Percentiles rank a stretch among this genome's conserved stretches.
Conservation (phyloP, 2,888 invertebrate genomes). For the Uloborus plumipes region DNA sequence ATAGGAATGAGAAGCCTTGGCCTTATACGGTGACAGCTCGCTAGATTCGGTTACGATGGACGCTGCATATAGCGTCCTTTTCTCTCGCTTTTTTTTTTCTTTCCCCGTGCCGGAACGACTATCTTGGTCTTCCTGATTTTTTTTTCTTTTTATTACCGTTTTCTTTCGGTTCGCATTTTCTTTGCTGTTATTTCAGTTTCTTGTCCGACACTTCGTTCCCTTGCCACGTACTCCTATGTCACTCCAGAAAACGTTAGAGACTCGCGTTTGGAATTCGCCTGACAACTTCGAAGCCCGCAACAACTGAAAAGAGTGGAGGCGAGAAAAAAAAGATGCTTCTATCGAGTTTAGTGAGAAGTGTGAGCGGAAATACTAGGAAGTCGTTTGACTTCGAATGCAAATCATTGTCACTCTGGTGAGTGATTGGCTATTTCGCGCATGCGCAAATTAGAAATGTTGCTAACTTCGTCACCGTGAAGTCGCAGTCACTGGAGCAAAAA, state of each 20-base stretch:
- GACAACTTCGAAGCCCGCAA: slow-evolving; percentile 14
- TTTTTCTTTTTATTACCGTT: slow-evolving; percentile 20
- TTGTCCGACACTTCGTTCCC: slow-evolving; percentile 45
- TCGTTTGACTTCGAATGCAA: too few relatives aligned
- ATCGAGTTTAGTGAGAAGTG: background rate
- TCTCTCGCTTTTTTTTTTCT: background rate
- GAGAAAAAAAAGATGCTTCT: background rate
- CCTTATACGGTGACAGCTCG: slow-evolving; percentile 21
- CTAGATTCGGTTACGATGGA: slow-evolving; percentile 55
- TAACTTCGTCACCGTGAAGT: too few relatives aligned
- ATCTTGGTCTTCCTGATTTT: slow-evolving; percentile 16
- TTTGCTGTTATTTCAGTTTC: background rate
- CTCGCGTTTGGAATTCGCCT: slow-evolving; percentile 38
- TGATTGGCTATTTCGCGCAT: too few relatives aligned
- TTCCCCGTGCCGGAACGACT: background rate
- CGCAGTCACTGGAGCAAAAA: too few relatives aligned
- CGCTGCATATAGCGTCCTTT: slow-evolving; percentile 28
- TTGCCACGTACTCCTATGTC: slow-evolving; percentile 47
- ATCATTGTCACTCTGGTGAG: too few relatives aligned
- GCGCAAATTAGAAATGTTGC: too few relatives aligned
- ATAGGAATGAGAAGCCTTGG: slow-evolving; percentile 41
- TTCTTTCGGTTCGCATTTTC: slow-evolving; percentile 8
- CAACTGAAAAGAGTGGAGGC: background rate
- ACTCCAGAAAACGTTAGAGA: slow-evolving; percentile 11
- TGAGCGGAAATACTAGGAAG: too few relatives aligned